Evolutionary conservation across 2,113 vertebrate species (phyloP).

Genomic region (Anas platyrhynchos): DNA sequence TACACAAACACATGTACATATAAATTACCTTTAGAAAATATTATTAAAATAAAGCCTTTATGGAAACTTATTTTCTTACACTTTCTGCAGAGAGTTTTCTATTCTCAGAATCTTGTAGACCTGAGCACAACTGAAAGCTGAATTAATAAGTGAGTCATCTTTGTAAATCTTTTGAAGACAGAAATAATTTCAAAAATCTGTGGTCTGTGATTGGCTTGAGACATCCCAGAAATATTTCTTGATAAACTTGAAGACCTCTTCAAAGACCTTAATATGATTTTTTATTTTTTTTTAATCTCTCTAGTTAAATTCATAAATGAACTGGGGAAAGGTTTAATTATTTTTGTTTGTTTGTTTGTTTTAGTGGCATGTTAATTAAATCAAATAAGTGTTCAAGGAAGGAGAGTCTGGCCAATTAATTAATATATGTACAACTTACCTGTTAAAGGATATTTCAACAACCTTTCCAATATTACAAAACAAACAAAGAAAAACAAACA

Average conservation of each 20-base stretch:
- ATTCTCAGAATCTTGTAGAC: not conserved
- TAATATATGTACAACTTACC: not conserved
- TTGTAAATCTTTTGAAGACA: not conserved
- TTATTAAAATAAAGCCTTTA: not conserved
- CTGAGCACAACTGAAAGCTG: not conserved
- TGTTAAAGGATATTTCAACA: not conserved
- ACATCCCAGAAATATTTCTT: not conserved
- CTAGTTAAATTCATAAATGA: not conserved
- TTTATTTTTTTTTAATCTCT: not conserved
- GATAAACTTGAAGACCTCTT: not conserved
- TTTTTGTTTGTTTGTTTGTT: not conserved
- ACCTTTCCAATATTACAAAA: not conserved
- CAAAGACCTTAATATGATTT: accelerated
- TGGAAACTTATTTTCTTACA: not conserved
- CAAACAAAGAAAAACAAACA: not conserved
- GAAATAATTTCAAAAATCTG: not conserved
- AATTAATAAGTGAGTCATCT: not conserved
- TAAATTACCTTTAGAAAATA: not conserved
- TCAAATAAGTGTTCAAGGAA: not conserved
- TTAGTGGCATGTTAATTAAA: not conserved
- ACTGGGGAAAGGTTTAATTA: not conserved
- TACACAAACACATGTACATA: not conserved
- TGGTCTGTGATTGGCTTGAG: not conserved
- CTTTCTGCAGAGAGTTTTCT: not conserved
- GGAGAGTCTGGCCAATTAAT: not conserved